Conservation (phyloP, 2,113 vertebrate genomes). For the Lamprologus speciosus region DNA sequence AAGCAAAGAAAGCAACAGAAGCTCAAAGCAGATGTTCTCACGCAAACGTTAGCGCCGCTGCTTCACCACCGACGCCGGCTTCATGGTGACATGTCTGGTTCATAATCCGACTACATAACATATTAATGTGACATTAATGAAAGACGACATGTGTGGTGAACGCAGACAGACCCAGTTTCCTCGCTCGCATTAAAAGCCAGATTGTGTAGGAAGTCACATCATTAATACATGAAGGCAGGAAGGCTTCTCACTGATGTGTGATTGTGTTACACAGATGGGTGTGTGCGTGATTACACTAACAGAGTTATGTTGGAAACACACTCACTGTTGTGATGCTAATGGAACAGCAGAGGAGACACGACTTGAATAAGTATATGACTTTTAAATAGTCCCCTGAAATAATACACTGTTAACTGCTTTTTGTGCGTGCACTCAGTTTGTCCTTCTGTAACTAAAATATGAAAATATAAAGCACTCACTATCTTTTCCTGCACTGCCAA, state of each 20-base stretch:
- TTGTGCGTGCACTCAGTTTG: not conserved
- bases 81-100: not conserved
- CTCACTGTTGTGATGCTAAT: not conserved
- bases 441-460: not conserved
- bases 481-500: not conserved
- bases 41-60: no score
- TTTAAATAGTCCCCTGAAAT: not conserved
- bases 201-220: conserved; percentile 26
- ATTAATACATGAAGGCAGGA: conserved; percentile 47
- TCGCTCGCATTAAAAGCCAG: conserved; percentile 6
- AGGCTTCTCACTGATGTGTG: not conserved
- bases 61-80: not conserved
- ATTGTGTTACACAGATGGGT: not conserved
- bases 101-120: not conserved
- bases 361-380: not conserved
- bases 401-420: not conserved
- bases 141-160: conserved; percentile 18
- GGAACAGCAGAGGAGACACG: no score
- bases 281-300: not conserved
- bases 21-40: accelerated
- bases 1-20: not conserved
- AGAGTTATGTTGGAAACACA: not conserved
- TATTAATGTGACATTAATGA: conserved; percentile 45
- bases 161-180: conserved; percentile 7
- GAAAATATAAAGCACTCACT: not conserved